phyloP scores from a whole-genome alignment of 2,113 vertebrate species.

The Xenopus laevis region DNA sequence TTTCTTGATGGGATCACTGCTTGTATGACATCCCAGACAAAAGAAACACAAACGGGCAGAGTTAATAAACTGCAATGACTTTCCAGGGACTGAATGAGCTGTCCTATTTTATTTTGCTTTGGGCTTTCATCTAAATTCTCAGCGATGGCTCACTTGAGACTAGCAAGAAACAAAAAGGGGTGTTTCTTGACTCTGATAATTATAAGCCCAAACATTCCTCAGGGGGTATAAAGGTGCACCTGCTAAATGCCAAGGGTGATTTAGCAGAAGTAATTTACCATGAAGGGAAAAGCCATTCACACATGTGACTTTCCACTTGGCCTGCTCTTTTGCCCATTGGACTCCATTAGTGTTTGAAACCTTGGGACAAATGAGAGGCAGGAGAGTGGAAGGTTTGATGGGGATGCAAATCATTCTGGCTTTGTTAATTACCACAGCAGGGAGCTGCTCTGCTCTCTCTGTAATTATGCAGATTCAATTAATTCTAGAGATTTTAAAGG shows the following conservation, averaged over 20 bases:
- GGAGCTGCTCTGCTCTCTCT: conserved; percentile 13
- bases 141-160: not conserved
- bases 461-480: conserved; percentile 38
- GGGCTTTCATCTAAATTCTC: not conserved
- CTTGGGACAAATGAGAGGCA: conserved; percentile 11
- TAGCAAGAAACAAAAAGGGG: not conserved
- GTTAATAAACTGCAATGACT: not conserved
- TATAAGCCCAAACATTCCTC: conserved; percentile 13
- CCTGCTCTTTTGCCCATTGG: conserved; percentile 6
- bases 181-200: conserved; percentile 20
- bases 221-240: conserved; percentile 30
- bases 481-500: conserved; percentile 20
- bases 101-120: not conserved
- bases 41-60: too few species aligned
- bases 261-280: conserved; percentile 37
- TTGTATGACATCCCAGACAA: too few species aligned
- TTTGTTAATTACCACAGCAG: conserved; percentile 36
- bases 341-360: conserved; percentile 15
- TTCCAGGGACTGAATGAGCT: not conserved
- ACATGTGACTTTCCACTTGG: conserved; percentile 28
- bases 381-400: conserved; percentile 30
- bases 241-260: conserved; percentile 37
- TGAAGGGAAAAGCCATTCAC: conserved; percentile 37
- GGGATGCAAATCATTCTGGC: conserved; percentile 25
- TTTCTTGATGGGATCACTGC: too few species aligned